Base-by-base conservation (phyloP, 2,888 invertebrate genomes). In the Polyommatus iphigenia region DNA sequence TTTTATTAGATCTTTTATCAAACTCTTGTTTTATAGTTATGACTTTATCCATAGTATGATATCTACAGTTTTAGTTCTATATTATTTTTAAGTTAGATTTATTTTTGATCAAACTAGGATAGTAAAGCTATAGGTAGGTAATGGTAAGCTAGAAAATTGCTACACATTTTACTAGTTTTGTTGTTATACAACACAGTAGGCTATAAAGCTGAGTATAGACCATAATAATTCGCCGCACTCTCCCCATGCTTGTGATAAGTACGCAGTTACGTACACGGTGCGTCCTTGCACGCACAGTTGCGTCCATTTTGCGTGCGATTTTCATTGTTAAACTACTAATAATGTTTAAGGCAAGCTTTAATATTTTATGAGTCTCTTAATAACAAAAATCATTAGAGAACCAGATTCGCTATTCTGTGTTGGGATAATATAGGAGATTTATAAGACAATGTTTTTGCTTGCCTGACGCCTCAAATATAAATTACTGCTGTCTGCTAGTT, bases 151-250 rank as follows among this genome's bases (percentile, higher is more conserved):
- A 59, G 8, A 59, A 20, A n/a, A 29, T 24, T 29, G 67, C 67
- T 29, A 67, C 6, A 67, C 13, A 29, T 8, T 24, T 24, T 8
- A 15, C 15, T 67, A 67, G 29, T 67, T 67, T 67, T 20, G 8
- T 41, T 62, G 24, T 62, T 67, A 29, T 67, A 67, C 29, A 29
- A 10, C 41, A 72, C 72, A 73, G 46, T 73, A 73, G 20, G 73
- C 73, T 46, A 73, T 62, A 13, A 24, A 24, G 20, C 62, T 24
- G 24, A 71, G n/a, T 71, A 71, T 50, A 50, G 13, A 54, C 18
- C 15, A 54, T 54, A 18, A 54, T 54, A 18, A 54, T 54, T 54
- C 54, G 15, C 54, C 54, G 54, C 54, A 54, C 54, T 54, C 3
- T 13, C n/a, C 20, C 29, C 24, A 15, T 67, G 29, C 67, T 67